Conservation (phyloP, 2,797 vertebrate genomes). For the Pangasius krempfi region DNA sequence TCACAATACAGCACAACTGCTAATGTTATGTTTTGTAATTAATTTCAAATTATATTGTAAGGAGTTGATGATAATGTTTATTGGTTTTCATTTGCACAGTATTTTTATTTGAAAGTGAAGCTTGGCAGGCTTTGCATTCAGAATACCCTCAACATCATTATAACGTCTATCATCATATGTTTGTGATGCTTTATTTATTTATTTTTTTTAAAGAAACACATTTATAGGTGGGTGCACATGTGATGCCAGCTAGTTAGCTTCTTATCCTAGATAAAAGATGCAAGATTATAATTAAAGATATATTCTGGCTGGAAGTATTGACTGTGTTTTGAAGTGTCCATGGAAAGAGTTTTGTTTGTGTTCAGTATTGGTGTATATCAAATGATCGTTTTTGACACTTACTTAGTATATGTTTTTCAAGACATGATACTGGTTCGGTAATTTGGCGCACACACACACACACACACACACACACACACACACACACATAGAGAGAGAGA, state of each 20-base stretch:
- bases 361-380: background rate
- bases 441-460: background rate
- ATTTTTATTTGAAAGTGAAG: background rate
- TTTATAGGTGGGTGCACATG: background rate
- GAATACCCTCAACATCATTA: background rate
- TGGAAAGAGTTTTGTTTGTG: background rate
- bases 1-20: background rate
- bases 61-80: background rate
- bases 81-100: background rate
- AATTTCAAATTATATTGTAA: background rate
- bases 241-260: background rate
- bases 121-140: background rate
- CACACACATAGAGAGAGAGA: accelerated
- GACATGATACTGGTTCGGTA: background rate
- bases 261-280: background rate
- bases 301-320: background rate
- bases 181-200: background rate
- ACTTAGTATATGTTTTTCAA: background rate
- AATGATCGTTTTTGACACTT: background rate
- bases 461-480: background rate
- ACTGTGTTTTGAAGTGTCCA: background rate
- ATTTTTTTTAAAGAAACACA: background rate
- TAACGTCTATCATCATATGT: background rate
- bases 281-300: background rate
- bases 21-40: background rate